Conservation (phyloP, 1,140 invertebrate species). For the Drosophila sproati region DNA sequence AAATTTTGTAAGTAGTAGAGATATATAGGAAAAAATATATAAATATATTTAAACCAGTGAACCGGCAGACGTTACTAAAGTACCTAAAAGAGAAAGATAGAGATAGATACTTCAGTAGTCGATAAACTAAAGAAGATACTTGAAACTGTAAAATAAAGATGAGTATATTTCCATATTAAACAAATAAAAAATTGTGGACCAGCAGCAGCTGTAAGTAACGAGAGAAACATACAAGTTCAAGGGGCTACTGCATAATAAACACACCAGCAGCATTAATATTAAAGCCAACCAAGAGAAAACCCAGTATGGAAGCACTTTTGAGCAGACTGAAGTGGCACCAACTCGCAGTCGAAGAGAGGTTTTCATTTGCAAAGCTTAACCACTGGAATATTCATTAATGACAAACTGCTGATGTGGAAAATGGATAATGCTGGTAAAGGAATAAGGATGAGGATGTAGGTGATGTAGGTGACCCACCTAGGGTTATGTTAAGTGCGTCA, state of each 20-base stretch:
- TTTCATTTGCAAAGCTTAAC: constrained; percentile 45
- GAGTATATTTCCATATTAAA: too few species aligned
- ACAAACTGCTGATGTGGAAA: constrained; percentile 66
- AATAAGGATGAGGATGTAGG: neutral
- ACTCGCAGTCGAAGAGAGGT: neutral
- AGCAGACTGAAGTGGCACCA: neutral
- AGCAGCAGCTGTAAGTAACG: neutral
- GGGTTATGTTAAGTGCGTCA: constrained; percentile 16
- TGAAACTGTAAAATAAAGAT: too few species aligned
- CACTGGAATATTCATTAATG: constrained; percentile 67
- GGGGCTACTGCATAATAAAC: neutral
- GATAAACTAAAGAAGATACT: neutral
- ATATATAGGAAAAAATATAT: too few species aligned
- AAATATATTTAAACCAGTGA: too few species aligned
- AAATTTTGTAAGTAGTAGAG: too few species aligned
- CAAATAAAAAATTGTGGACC: too few species aligned
- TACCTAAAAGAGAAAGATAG: neutral
- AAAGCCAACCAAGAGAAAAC: neutral
- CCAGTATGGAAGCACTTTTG: constrained; percentile 1
- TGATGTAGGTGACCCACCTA: neutral
- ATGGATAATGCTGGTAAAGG: constrained; percentile 50
- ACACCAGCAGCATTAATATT: neutral
- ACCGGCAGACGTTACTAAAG: too few species aligned
- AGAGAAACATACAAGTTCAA: neutral
- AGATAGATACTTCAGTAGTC: neutral